Percentiles rank a stretch among this genome's conserved stretches.
Evolutionary conservation across 2,797 vertebrate species (phyloP).

Genomic region (Halcyon leucocephala): DNA sequence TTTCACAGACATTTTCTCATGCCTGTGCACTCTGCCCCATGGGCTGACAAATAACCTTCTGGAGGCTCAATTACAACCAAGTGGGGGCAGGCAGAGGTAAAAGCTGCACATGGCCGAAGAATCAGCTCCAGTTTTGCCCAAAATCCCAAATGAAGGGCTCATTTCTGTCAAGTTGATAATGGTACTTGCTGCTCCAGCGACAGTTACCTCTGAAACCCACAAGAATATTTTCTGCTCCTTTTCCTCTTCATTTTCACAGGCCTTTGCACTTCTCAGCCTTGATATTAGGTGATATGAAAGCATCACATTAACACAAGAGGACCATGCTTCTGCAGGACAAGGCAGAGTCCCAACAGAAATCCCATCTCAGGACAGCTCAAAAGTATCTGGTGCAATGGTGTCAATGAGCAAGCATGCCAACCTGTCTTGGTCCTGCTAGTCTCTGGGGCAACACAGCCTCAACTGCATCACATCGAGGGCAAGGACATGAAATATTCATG

Average conservation of each 20-base stretch:
- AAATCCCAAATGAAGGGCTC: background rate
- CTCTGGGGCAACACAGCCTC: background rate
- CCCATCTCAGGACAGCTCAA: background rate
- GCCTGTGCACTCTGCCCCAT: background rate
- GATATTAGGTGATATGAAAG: background rate
- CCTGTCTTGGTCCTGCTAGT: rapidly evolving
- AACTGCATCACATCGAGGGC: rapidly evolving
- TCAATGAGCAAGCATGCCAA: rapidly evolving
- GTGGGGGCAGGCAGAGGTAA: background rate
- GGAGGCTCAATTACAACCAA: background rate
- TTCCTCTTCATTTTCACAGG: background rate
- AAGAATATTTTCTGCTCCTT: background rate
- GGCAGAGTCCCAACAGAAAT: background rate
- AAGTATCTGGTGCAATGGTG: too few relatives aligned
- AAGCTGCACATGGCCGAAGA: background rate
- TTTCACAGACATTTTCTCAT: background rate
- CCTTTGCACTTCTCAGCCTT: background rate
- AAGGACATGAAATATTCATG: background rate
- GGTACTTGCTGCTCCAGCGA: rapidly evolving
- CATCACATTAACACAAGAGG: background rate
- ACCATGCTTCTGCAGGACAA: background rate
- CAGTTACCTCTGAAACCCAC: background rate
- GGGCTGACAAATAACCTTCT: background rate
- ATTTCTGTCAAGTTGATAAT: background rate
- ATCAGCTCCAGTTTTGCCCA: background rate